These are phyloP conservation scores for Blastobasis adustella DNA, from an alignment of 2,888 invertebrate genomes.

Conservation along the genomic window DNA sequence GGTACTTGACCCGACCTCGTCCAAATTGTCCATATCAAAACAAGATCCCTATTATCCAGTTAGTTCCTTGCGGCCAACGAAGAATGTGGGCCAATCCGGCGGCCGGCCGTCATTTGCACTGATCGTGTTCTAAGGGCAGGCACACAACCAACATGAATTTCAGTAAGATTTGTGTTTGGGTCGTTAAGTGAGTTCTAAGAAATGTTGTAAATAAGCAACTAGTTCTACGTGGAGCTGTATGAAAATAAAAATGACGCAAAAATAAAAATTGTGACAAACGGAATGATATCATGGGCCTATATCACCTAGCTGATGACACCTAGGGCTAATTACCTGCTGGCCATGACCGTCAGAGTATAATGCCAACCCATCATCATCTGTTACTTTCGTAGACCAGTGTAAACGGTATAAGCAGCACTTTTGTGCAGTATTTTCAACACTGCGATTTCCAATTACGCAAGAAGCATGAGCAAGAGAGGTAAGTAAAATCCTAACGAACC, in stretches of 20 bases:
- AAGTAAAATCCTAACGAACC: too few relatives aligned
- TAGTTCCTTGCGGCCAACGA: neutral
- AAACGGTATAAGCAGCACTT: too few relatives aligned
- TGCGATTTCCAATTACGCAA: too few relatives aligned
- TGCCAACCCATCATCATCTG: too few relatives aligned
- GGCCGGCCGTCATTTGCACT: constrained; percentile 1
- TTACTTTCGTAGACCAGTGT: too few relatives aligned
- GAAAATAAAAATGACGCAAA: neutral
- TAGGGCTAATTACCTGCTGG: neutral
- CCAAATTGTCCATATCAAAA: neutral
- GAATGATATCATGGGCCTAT: neutral
- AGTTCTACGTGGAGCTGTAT: neutral
- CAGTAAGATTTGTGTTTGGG: neutral
- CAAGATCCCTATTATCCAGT: neutral
- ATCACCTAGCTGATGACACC: neutral
- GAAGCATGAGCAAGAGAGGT: too few relatives aligned
- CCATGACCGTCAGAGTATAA: too few relatives aligned
- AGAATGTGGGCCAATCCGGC: neutral
- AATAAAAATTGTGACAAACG: neutral
- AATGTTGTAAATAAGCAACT: neutral
- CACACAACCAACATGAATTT: too few relatives aligned
- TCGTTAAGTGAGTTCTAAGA: neutral
- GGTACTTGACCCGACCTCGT: neutral
- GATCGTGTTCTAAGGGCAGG: too few relatives aligned
- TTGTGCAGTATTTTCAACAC: too few relatives aligned